Base-by-base conservation (phyloP, 2,113 vertebrate genomes). In the Melanostigma gelatinosum region DNA sequence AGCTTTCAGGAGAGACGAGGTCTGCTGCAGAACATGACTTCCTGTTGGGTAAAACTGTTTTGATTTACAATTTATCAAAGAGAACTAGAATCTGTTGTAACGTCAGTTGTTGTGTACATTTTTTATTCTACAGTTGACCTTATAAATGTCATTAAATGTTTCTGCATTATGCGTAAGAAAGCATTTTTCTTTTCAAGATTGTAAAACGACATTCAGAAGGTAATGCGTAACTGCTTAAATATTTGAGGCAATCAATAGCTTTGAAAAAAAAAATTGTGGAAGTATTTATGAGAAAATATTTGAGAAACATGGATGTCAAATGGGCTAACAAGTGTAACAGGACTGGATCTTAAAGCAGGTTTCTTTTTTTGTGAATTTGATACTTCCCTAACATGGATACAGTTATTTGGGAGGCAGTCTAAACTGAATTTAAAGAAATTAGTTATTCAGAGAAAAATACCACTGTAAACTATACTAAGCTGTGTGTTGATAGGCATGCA, bases 31-130 rank as follows among this genome's bases (percentile, higher is more conserved):
- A 61, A 36, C n/a, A 52, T 22, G 54, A 54, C 72, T 36, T 79
- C 40, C 8, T 16, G 44, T 11, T 4, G 34, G 87, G 85, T 85
- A 87, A 90, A 91, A 85, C 18, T 4, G 46, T n/a, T 72, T 81
- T 69, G 42, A 58, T 48, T 71, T 57, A 29, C 1, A 46, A 11
- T 58, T 76, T 34, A 68, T 16, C 0, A 58, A 3, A 55, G 15
- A 57, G 4, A 13, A 32, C 1, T 60, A 60, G 27, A 60, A 42
- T 36, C n/a, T 68, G 22, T 66, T 67, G 57, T 18, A 70, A 44
- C 6, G 27, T 65, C 9, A 32, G 24, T 13, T 60, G 13, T 34
- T 79, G 16, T 55, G 66, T 36, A 4, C 16, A n/a, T 22, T 40
- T 22, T 40, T 24, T 15, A 22, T 20, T 34, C 1, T 24, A 7